Percentiles rank a stretch among this genome's conserved stretches.
Conservation (phyloP, 2,113 vertebrate species). For the Solea senegalensis region DNA sequence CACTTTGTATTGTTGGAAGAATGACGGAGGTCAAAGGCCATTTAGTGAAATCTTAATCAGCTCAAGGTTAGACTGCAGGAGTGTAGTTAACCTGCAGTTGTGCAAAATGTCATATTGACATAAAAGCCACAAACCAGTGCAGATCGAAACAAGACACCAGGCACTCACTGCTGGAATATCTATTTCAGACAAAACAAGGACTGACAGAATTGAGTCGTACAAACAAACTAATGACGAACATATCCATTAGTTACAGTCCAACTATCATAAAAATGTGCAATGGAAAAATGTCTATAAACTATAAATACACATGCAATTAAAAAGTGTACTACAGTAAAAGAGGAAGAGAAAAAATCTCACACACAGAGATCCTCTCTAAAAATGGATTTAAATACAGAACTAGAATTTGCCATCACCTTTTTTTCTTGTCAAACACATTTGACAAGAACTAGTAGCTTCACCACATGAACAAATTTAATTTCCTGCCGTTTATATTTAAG, state of each 20-base stretch:
- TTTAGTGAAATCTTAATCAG: conserved; percentile 12
- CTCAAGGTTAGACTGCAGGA: conserved; percentile 4
- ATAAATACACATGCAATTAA: not conserved
- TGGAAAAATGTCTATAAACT: not conserved
- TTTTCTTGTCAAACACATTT: too few relatives aligned
- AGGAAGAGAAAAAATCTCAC: not conserved
- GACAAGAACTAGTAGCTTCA: too few relatives aligned
- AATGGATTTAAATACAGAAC: not conserved
- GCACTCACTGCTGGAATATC: not conserved
- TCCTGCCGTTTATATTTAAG: not conserved
- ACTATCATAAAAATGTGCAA: not conserved
- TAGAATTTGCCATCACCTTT: not conserved
- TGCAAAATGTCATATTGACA: not conserved
- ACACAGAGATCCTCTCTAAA: not conserved
- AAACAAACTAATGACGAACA: not conserved
- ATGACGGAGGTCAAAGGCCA: conserved; percentile 29
- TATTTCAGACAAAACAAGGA: not conserved
- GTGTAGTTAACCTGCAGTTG: not conserved
- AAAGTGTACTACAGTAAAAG: not conserved
- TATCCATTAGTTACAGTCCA: not conserved
- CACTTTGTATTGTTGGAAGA: conserved; percentile 28
- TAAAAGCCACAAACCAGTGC: not conserved
- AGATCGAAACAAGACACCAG: not conserved
- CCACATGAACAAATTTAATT: not conserved
- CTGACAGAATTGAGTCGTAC: not conserved